Base-by-base conservation (phyloP, 2,888 invertebrate genomes). In the Cremastinae sp. region DNA sequence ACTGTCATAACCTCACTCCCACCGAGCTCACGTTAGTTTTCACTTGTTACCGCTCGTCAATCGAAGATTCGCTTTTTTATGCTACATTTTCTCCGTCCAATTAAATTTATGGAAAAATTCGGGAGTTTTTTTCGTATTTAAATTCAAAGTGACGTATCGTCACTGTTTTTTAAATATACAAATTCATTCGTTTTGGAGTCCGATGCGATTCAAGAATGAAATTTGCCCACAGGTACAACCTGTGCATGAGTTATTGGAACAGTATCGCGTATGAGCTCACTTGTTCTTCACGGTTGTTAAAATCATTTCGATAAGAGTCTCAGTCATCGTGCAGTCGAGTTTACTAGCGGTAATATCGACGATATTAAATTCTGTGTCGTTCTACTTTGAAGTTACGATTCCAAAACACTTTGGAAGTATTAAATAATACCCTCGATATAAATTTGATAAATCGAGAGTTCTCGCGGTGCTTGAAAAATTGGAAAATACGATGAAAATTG, bases 201-300 rank as follows among this genome's bases (percentile, higher is more conserved):
- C n/a, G n/a, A n/a, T n/a, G n/a, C n/a, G n/a, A n/a, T n/a, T n/a
- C n/a, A n/a, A n/a, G n/a, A n/a, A n/a, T n/a, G n/a, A n/a, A n/a
- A n/a, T n/a, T n/a, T n/a, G n/a, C n/a, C 8, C 47, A 47, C 47
- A 16, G 14, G 10, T 16, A 4, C 9, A 16, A 16, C 10, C 14
- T n/a, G 18, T 58, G 37, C 28, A 55, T 43, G 39, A 37, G 59
- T 53, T 39, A 18, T n/a, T n/a, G n/a, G 28, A 59, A n/a, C 14
- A 51, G 51, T 51, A 58, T 39, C 64, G 37, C 58, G 51, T 64
- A 45, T 43, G 64, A 70, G 64, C 37, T 59, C 70, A 55, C 39
- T 39, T 51, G 61, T 65, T 75, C 64, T 65, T 70, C 75, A 75
- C 65, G 75, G 75, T 59, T 75, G 58, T 75, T 70, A 64, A 70